Percentiles rank a stretch among this genome's conserved stretches.
Evolutionary conservation across 2,888 invertebrate species (phyloP).

Genomic region (Lacanobia wlatinum): DNA sequence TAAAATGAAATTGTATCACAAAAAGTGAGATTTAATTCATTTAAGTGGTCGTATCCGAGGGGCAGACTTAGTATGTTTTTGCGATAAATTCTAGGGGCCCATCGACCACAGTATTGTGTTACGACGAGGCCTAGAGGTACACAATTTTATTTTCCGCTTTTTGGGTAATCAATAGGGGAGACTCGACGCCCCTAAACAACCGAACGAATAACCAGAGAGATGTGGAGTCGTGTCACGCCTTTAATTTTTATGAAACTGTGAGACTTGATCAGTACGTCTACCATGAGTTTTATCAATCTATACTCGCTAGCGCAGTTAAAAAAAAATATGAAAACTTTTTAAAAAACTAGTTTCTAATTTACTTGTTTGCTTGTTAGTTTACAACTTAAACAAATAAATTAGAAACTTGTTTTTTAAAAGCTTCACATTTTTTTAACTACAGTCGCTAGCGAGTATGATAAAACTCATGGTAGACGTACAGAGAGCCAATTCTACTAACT

Average conservation of each 20-base stretch:
- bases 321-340: too few relatives aligned
- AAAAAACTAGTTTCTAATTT: too few relatives aligned
- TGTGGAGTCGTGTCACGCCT: constrained; percentile 68
- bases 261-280: background rate
- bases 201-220: constrained; percentile 67
- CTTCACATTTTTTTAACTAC: too few relatives aligned
- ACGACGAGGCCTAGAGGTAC: constrained; percentile 76
- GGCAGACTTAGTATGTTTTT: constrained; percentile 69
- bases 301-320: too few relatives aligned
- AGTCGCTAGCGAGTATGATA: too few relatives aligned
- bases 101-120: constrained; percentile 82
- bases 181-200: constrained; percentile 84
- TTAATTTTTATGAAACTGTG: constrained; percentile 22
- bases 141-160: constrained; percentile 90
- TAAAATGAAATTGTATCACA: constrained; percentile 61
- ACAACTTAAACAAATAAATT: too few relatives aligned
- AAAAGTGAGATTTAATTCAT: constrained; percentile 79
- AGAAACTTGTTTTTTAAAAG: too few relatives aligned
- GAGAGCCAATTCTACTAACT: too few relatives aligned
- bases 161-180: constrained; percentile 91
- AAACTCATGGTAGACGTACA: too few relatives aligned
- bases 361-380: too few relatives aligned
- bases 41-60: constrained; percentile 77
- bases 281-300: too few relatives aligned
- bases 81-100: constrained; percentile 74